A percentile compares a stretch with the other conserved stretches of the same genome.
Evolutionary conservation across 2,888 invertebrate species (phyloP).

Genomic region (Tachina lurida): DNA sequence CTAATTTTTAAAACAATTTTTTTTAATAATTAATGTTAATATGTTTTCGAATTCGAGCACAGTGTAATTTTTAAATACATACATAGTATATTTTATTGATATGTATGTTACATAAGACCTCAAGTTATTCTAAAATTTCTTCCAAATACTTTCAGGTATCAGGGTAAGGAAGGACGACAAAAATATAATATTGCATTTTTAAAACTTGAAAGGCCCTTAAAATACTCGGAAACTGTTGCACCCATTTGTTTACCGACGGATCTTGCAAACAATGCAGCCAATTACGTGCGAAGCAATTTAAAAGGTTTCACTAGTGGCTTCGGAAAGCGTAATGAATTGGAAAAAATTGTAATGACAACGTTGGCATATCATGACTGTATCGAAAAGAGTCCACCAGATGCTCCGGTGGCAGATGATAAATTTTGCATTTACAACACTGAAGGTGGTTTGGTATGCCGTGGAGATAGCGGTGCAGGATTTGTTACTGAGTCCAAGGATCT

Average conservation of each 20-base stretch:
- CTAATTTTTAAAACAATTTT: no score
- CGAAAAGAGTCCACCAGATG: not conserved
- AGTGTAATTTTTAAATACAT: no score
- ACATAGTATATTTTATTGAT: no score
- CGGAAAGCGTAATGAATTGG: conserved; percentile 12
- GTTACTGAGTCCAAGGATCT: conserved; percentile 12
- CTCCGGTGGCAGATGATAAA: conserved; percentile 18
- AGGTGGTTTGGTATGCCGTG: conserved; percentile 71
- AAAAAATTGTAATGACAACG: conserved; percentile 45
- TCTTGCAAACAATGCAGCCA: not conserved
- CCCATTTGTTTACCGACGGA: conserved; percentile 50
- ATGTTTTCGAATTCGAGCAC: no score
- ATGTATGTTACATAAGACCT: no score
- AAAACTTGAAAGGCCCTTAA: conserved; percentile 29
- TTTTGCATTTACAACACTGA: conserved; percentile 3
- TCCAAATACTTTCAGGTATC: conserved; percentile 29
- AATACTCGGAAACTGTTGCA: conserved; percentile 39
- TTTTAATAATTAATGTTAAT: no score
- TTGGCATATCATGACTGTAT: conserved; percentile 20
- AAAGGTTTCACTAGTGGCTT: conserved; percentile 31
- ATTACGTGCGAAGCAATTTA: not conserved
- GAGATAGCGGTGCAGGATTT: conserved; percentile 78
- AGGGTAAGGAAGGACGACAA: not conserved
- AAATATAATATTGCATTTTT: conserved; percentile 56
- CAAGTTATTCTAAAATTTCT: no score